phyloP scores from a whole-genome alignment of 2,113 vertebrate genomes.

The Pristiophorus japonicus region DNA sequence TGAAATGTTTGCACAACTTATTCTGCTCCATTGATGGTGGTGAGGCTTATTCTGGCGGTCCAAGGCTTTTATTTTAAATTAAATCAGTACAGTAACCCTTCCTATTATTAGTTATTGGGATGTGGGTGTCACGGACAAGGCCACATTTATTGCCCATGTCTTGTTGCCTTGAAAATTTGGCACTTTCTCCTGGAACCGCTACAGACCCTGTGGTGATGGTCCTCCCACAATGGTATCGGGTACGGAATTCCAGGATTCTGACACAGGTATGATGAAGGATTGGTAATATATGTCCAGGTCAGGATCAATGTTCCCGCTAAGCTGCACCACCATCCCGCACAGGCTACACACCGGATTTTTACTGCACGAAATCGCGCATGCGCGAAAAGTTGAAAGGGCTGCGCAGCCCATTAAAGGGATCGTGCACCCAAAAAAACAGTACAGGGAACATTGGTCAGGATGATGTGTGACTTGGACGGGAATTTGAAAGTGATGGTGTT shows the following conservation, averaged over 20 bases:
- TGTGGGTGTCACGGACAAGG: neutral
- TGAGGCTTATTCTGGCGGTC: neutral
- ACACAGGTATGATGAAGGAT: neutral
- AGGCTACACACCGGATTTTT: too few relatives aligned
- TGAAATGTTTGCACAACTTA: slow-evolving; percentile 6
- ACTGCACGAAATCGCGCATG: too few relatives aligned
- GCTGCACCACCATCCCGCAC: too few relatives aligned
- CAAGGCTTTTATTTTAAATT: neutral
- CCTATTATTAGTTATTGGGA: neutral
- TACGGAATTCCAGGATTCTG: neutral
- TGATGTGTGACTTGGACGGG: neutral
- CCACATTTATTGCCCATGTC: neutral
- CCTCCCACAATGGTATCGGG: neutral
- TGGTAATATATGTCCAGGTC: neutral
- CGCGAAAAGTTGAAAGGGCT: too few relatives aligned
- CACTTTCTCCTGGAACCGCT: too few relatives aligned
- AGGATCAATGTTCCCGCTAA: neutral
- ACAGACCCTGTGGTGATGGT: neutral
- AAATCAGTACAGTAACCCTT: neutral
- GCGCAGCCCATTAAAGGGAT: too few relatives aligned
- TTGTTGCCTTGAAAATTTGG: neutral
- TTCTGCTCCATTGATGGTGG: neutral
- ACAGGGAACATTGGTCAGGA: neutral
- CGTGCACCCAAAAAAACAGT: too few relatives aligned
- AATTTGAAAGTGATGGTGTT: neutral